phyloP scores from a whole-genome alignment of 2,888 invertebrate genomes.

The Drosophila anomelani region DNA sequence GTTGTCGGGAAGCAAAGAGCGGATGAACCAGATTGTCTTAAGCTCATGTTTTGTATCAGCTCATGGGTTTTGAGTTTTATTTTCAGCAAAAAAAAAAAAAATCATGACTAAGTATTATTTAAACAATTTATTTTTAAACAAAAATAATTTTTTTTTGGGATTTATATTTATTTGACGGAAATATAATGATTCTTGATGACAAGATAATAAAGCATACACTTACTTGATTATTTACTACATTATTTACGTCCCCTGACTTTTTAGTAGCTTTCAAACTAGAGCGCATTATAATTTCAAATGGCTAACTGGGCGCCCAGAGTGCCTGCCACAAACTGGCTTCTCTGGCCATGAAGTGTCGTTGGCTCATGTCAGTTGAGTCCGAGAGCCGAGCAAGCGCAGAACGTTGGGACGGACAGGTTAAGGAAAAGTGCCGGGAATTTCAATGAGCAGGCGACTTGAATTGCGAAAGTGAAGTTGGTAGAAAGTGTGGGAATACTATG shows the following conservation, averaged over 20 bases:
- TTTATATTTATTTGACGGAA: too few relatives aligned
- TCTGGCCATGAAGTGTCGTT: constrained; percentile 33
- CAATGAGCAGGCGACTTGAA: constrained; percentile 23
- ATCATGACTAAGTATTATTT: too few relatives aligned
- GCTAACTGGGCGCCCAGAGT: constrained; percentile 4
- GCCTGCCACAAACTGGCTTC: not conserved
- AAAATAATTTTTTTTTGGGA: too few relatives aligned
- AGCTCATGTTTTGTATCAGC: too few relatives aligned
- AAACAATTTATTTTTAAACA: too few relatives aligned
- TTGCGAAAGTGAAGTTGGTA: constrained; percentile 23
- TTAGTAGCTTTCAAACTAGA: constrained; percentile 19
- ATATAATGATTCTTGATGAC: too few relatives aligned
- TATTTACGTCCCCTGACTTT: not conserved
- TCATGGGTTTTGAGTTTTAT: too few relatives aligned
- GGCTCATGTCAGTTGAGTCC: constrained; percentile 44
- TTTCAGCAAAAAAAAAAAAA: too few relatives aligned
- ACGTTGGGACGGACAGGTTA: constrained; percentile 18
- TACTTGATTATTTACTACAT: too few relatives aligned
- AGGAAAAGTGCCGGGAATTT: constrained; percentile 34
- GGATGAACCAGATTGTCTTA: too few relatives aligned
- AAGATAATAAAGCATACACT: too few relatives aligned
- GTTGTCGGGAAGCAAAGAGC: too few relatives aligned
- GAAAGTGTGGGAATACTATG: constrained; percentile 47
- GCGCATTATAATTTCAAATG: constrained; percentile 65
- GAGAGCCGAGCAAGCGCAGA: constrained; percentile 47